Evolutionary conservation across 2,113 vertebrate genomes (phyloP).

Genomic region (Calidris pygmaea): DNA sequence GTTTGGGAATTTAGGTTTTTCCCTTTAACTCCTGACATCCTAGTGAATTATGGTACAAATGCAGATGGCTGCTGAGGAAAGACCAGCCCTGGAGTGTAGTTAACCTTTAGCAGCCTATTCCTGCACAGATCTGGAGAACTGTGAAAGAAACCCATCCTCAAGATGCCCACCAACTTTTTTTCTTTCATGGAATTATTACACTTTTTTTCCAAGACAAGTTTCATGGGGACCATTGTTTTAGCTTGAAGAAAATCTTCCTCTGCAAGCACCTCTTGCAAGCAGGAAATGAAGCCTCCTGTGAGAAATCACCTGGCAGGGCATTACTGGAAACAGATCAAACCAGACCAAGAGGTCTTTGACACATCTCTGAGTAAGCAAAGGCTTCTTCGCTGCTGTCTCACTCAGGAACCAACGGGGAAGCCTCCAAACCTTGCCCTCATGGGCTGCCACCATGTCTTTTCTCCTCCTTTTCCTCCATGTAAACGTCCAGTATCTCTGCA

Average conservation of each 20-base stretch:
- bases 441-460: not conserved
- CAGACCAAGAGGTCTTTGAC: not conserved
- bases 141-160: not conserved
- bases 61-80: not conserved
- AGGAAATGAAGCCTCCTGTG: conserved; percentile 2
- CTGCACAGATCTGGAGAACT: not conserved
- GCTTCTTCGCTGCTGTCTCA: not conserved
- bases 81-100: not conserved
- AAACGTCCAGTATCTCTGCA: not conserved
- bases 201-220: not conserved
- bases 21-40: not conserved
- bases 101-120: not conserved
- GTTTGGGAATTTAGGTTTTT: not conserved
- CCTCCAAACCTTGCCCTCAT: not conserved
- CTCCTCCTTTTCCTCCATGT: not conserved
- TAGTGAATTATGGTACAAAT: not conserved
- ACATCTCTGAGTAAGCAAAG: not conserved
- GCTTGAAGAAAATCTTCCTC: not conserved
- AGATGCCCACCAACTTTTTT: not conserved
- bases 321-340: not conserved
- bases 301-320: not conserved
- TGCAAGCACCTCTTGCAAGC: not conserved
- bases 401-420: not conserved
- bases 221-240: not conserved
- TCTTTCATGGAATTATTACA: not conserved